phyloP scores from a whole-genome alignment of 1,140 invertebrate species.

The Idris sp. region DNA sequence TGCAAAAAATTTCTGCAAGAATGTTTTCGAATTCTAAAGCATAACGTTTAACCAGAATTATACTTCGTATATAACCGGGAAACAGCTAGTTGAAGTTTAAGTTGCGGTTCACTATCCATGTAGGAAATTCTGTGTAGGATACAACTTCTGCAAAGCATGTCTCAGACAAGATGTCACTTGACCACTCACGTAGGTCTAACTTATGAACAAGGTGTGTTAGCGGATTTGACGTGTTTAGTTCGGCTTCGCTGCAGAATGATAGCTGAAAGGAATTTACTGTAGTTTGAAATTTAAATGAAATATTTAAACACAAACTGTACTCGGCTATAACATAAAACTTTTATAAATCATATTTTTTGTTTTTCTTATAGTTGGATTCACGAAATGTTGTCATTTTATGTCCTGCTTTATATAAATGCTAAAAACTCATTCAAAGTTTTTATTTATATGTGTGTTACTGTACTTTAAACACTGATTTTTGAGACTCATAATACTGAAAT shows the following conservation, averaged over 20 bases:
- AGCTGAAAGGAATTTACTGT: too few relatives aligned
- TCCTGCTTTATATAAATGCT: too few relatives aligned
- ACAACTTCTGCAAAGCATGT: constrained; percentile 48
- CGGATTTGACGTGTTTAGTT: constrained; percentile 39
- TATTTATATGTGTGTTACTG: too few relatives aligned
- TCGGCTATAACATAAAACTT: too few relatives aligned
- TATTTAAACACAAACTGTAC: too few relatives aligned
- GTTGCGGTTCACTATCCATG: constrained; percentile 45
- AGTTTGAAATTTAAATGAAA: too few relatives aligned
- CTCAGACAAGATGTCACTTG: constrained; percentile 54
- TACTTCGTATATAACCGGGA: constrained; percentile 49
- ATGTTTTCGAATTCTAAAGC: not conserved
- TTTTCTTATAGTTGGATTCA: too few relatives aligned
- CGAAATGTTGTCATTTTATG: too few relatives aligned
- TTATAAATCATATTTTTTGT: too few relatives aligned
- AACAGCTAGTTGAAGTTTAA: constrained; percentile 44
- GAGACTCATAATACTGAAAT: too few relatives aligned
- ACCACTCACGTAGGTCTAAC: constrained; percentile 51
- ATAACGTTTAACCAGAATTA: constrained; percentile 31
- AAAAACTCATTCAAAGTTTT: too few relatives aligned
- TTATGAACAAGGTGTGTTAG: constrained; percentile 44
- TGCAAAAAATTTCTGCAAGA: not conserved
- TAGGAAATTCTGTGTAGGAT: constrained; percentile 55
- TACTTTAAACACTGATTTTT: too few relatives aligned
- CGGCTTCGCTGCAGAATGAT: constrained; percentile 2